These are phyloP conservation scores for Agrochola macilenta DNA, from an alignment of 2,888 invertebrate species.

Conservation along the genomic window DNA sequence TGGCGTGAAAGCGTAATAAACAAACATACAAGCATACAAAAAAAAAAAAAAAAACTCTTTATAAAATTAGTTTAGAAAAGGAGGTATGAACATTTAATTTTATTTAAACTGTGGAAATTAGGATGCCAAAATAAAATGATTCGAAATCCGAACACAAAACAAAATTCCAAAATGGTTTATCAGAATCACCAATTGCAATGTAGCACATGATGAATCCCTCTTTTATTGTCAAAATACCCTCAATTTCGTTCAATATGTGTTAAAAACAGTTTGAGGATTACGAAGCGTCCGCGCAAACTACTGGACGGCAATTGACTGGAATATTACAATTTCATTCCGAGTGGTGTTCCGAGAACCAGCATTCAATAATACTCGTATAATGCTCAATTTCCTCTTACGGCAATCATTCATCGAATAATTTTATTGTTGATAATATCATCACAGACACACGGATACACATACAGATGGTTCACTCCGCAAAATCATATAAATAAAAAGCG, in stretches of 20 bases:
- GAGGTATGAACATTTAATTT: neutral
- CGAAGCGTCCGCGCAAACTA: conserved; percentile 32
- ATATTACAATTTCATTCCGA: conserved; percentile 42
- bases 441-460: too few relatives aligned
- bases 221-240: conserved; percentile 37
- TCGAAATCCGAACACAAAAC: neutral
- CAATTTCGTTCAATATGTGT: conserved; percentile 37
- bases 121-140: neutral
- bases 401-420: conserved; percentile 10
- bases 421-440: neutral
- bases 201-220: neutral
- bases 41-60: too few relatives aligned
- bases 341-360: conserved; percentile 34
- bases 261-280: conserved; percentile 53
- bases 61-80: neutral
- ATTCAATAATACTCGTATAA: conserved; percentile 23
- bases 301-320: conserved; percentile 40
- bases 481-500: too few relatives aligned
- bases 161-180: neutral
- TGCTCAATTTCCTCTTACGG: conserved; percentile 14
- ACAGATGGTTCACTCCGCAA: too few relatives aligned
- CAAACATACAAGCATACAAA: too few relatives aligned
- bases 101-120: too few relatives aligned
- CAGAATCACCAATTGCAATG: conserved; percentile 13
- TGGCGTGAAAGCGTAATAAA: too few relatives aligned